Base-by-base conservation (phyloP, 2,113 vertebrate genomes). In the Paracanthobrama guichenoti region DNA sequence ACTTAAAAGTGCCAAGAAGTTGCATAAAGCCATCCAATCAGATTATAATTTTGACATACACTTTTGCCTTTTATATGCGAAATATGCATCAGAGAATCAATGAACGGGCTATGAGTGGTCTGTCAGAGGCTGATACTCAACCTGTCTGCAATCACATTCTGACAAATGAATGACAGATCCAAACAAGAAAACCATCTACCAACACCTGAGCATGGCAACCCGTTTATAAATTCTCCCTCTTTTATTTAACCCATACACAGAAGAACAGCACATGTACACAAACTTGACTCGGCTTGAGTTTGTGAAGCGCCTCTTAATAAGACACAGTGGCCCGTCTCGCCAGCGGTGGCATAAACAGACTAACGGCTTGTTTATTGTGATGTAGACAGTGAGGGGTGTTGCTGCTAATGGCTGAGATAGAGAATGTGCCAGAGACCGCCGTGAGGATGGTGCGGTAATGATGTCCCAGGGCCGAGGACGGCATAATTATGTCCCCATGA, bases 401-500 rank as follows among this genome's bases (percentile, higher is more conserved):
- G 26, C 14, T 50, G 26, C 60, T 80, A 80, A 80, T 67, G 24
- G 60, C 10, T 9, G 26, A 31, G 78, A 80, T 67, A 31, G 44
- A 31, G 59, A 80, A 80, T 67, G 78, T 80, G 60, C 60, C 26
- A 80, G 60, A 67, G 57, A 62, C 3, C 6, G 12, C 13, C n/a
- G 28, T 71, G 42, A 78, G 28, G 35, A 7, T 22, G 28, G 42
- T 44, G 26, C 59, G 22, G 86, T 31, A 44, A 72, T 53, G 69
- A 83, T 84, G 60, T 64, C 7, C 77, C 77, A 79, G 57, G 77
- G 77, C 59, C 59, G 1, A 46, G 44, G n/a, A 79, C n/a, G 42
- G 78, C 50, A 85, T 87, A 81, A 77, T 85, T 83, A 85, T 79
- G 74, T 87, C 81, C 46, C 72, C 42, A 76, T 74, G 73, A 87